phyloP scores from a whole-genome alignment of 2,797 vertebrate species.

The Myripristis murdjan region DNA sequence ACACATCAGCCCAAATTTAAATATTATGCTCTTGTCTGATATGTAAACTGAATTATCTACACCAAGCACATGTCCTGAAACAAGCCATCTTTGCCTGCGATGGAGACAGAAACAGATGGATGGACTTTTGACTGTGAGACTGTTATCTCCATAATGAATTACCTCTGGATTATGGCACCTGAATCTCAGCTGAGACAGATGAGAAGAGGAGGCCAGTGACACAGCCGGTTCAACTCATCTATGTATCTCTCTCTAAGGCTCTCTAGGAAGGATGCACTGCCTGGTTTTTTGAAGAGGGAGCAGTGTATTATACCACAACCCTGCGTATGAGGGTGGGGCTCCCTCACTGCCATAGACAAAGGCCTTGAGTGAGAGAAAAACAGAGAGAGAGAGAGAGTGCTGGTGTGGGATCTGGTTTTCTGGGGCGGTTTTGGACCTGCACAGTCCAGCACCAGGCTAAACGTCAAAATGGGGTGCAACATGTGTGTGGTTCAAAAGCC shows the following conservation, averaged over 20 bases:
- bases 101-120: slow-evolving; percentile 42
- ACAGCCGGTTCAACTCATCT: slow-evolving; percentile 29
- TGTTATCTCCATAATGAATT: background rate
- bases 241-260: background rate
- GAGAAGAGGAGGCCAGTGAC: slow-evolving; percentile 23
- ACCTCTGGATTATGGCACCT: slow-evolving; percentile 54
- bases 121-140: slow-evolving; percentile 24
- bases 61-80: slow-evolving; percentile 44
- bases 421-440: slow-evolving; percentile 42
- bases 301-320: slow-evolving; percentile 37
- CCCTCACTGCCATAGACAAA: slow-evolving; percentile 78
- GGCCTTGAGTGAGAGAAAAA: slow-evolving; percentile 54
- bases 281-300: slow-evolving; percentile 56
- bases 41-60: slow-evolving; percentile 15
- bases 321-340: slow-evolving; percentile 76
- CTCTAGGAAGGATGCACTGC: slow-evolving; percentile 39
- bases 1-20: background rate
- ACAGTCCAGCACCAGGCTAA: slow-evolving; percentile 23
- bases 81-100: slow-evolving; percentile 18
- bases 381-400: slow-evolving; percentile 41
- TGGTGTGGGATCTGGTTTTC: slow-evolving; percentile 38
- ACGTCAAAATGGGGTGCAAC: slow-evolving; percentile 91
- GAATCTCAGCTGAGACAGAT: slow-evolving; percentile 24
- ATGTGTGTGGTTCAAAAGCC: slow-evolving; percentile 94
- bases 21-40: background rate